Evolutionary conservation across 2,113 vertebrate species (phyloP).

Genomic region (Falcunculus frontatus): DNA sequence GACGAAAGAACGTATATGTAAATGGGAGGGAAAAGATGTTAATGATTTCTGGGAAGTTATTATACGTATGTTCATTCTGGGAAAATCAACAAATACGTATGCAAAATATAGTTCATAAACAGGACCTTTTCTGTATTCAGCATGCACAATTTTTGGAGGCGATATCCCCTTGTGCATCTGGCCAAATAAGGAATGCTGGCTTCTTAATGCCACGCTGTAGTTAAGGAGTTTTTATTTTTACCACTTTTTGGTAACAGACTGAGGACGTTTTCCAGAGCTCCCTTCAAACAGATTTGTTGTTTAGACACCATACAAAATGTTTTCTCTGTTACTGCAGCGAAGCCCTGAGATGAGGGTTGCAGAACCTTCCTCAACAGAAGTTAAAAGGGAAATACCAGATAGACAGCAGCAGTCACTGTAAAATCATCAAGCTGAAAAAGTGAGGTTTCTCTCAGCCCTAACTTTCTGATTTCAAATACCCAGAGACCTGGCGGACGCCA

Average conservation of each 20-base stretch:
- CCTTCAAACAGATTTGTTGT: background rate
- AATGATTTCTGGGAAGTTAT: background rate
- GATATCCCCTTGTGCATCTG: rapidly evolving
- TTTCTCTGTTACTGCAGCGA: background rate
- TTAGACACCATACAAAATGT: background rate
- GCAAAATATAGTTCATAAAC: background rate
- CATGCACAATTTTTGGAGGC: background rate
- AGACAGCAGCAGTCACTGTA: background rate
- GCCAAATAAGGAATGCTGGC: background rate
- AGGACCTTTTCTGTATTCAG: background rate
- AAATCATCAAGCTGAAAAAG: background rate
- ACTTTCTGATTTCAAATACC: background rate
- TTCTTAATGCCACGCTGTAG: background rate
- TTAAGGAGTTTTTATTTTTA: background rate
- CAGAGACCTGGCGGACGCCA: background rate
- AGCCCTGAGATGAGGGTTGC: background rate
- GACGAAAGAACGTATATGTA: rapidly evolving
- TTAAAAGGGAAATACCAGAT: background rate
- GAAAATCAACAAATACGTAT: background rate
- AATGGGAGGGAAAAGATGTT: background rate
- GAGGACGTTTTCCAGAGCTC: background rate
- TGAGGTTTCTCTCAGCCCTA: background rate
- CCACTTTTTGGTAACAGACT: background rate
- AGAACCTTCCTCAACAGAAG: background rate
- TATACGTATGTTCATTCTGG: background rate